Conservation (phyloP, 2,888 invertebrate species). For the Eretmocerus hayati region DNA sequence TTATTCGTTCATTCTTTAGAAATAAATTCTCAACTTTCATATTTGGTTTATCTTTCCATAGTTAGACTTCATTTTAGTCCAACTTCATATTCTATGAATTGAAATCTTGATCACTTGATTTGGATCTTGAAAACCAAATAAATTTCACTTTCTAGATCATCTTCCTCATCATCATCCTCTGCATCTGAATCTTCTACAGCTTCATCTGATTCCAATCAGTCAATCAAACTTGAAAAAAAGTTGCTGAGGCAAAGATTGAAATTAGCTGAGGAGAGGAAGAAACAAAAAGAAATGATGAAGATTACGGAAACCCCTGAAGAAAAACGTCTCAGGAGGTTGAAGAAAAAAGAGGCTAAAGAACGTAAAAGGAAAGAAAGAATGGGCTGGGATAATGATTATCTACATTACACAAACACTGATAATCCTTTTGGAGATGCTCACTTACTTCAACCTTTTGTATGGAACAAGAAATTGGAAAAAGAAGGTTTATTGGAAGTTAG, state of each 20-base stretch:
- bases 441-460: slow-evolving; percentile 89
- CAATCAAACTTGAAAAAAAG: slow-evolving; percentile 62
- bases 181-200: slow-evolving; percentile 22
- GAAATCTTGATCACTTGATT: no score
- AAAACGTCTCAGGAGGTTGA: slow-evolving; percentile 73
- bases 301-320: slow-evolving; percentile 93
- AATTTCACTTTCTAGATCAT: slow-evolving; percentile 9
- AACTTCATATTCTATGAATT: no score
- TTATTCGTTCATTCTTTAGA: no score
- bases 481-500: slow-evolving; percentile 78
- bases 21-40: no score
- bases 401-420: slow-evolving; percentile 95
- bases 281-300: slow-evolving; percentile 71
- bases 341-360: slow-evolving; percentile 89
- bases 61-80: no score
- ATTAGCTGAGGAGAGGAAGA: slow-evolving; percentile 58
- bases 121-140: no score
- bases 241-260: slow-evolving; percentile 65
- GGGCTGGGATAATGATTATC: slow-evolving; percentile 97
- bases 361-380: slow-evolving; percentile 79
- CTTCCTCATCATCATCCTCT: slow-evolving; percentile 4
- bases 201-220: slow-evolving; percentile 45
- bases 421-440: slow-evolving; percentile 98
- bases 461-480: slow-evolving; percentile 92
- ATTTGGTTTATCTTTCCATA: no score